phyloP scores from a whole-genome alignment of 2,113 vertebrate species.

The Menidia beryllina region DNA sequence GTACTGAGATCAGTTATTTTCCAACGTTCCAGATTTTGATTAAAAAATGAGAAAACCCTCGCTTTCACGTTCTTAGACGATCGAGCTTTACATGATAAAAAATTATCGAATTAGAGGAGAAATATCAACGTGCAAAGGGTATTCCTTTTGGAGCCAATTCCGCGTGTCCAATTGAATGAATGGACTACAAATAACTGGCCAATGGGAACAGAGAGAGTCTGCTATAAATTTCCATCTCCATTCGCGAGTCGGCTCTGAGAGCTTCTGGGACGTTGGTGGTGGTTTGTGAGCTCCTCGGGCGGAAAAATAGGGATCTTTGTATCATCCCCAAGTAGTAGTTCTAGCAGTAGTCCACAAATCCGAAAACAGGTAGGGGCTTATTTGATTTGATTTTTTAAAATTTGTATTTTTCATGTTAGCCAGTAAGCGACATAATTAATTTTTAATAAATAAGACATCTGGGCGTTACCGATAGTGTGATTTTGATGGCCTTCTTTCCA shows the following conservation, averaged over 20 bases:
- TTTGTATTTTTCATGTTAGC: not conserved
- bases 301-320: slow-evolving; percentile 79
- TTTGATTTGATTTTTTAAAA: not conserved
- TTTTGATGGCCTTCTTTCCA: not conserved
- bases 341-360: slow-evolving; percentile 47
- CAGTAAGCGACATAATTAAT: too few relatives aligned
- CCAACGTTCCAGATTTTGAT: too few relatives aligned
- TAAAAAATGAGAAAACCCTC: too few relatives aligned
- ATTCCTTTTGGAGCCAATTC: not conserved
- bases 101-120: not conserved
- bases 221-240: slow-evolving; percentile 84
- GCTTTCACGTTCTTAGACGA: too few relatives aligned
- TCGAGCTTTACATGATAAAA: too few relatives aligned
- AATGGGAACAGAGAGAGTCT: slow-evolving; percentile 76
- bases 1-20: too few relatives aligned
- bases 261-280: slow-evolving; percentile 34
- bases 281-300: slow-evolving; percentile 23
- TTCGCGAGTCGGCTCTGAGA: slow-evolving; percentile 32
- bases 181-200: slow-evolving; percentile 88
- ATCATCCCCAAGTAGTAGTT: slow-evolving; percentile 60
- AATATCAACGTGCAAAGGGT: not conserved
- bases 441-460: not conserved
- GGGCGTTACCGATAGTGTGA: not conserved
- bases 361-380: slow-evolving; percentile 65
- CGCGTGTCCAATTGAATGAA: slow-evolving; percentile 87